Evolutionary conservation across 2,113 vertebrate genomes (phyloP).

Genomic region (Larimichthys crocea): DNA sequence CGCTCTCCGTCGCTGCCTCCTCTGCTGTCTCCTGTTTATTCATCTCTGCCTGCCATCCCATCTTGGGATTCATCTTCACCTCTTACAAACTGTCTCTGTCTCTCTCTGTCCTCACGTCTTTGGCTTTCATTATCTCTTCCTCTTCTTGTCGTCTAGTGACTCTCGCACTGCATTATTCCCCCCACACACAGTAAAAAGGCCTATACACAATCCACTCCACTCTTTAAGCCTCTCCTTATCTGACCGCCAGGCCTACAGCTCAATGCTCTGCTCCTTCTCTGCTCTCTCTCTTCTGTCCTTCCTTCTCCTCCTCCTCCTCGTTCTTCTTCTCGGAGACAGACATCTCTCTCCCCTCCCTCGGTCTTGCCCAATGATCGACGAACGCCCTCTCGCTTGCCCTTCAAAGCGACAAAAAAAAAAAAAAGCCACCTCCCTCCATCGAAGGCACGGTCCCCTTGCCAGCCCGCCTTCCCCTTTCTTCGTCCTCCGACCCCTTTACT

Average conservation of each 20-base stretch:
- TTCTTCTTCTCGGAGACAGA: constrained; percentile 37
- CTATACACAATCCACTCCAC: constrained; percentile 72
- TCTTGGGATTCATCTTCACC: constrained; percentile 62
- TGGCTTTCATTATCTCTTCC: constrained; percentile 60
- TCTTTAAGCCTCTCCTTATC: constrained; percentile 78
- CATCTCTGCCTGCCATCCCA: constrained; percentile 43
- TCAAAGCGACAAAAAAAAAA: constrained; percentile 32
- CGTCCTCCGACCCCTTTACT: constrained; percentile 13
- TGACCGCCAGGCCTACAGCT: constrained; percentile 71
- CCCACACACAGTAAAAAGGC: constrained; percentile 39
- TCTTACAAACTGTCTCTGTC: constrained; percentile 20
- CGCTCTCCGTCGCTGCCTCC: constrained; percentile 12
- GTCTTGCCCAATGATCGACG: constrained; percentile 43
- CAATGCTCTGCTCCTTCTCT: constrained; percentile 57
- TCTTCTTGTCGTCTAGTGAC: constrained; percentile 53
- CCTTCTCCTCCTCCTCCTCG: constrained; percentile 22
- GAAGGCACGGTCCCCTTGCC: constrained; percentile 18
- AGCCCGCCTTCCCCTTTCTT: constrained; percentile 47
- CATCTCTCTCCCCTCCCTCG: constrained; percentile 48
- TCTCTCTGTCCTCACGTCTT: constrained; percentile 37
- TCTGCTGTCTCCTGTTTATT: constrained; percentile 30
- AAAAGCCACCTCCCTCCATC: background rate
- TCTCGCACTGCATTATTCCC: constrained; percentile 59
- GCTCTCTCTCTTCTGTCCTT: constrained; percentile 44
- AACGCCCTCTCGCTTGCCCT: constrained; percentile 59